Evolutionary conservation across 2,888 invertebrate genomes (phyloP), one percentile per base, ranked within the genome.

Genomic region (Notocelia uddmanniana): DNA sequence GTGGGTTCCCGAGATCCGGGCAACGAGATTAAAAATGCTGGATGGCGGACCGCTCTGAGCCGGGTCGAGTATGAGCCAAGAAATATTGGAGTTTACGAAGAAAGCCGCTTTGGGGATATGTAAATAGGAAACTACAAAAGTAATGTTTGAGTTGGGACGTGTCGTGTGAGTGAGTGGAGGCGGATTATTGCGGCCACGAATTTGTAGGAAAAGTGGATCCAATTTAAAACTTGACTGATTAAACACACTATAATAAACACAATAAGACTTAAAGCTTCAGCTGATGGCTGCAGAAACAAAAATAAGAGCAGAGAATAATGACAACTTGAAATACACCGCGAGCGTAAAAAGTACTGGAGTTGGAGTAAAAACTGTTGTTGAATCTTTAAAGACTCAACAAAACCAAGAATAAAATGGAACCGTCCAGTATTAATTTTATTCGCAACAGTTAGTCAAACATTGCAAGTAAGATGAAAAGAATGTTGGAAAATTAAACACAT

Each of bases 11-110:
- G 81, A 90, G 90, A 91, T 91, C 91, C 89, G 84, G 79, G 81
- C 86, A 90, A 92, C 90, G 86, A 93, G 93, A 93, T 93, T 93
- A 93, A 93, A 93, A 93, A 92, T 91, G 90, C 90, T 90, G 90
- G 89, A 92, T 90, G 90, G 89, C 85, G 80, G 86, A 85, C 87
- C 87, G 88, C 87, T 87, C 87, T 87, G 86, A 88, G 86, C 78
- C 83, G 88, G 87, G 85, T 82, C 85, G 86, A 81, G 80, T 80
- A 82, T 80, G 80, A 80, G 89, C 85, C 86, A 90, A 90, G 91
- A 90, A 90, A 90, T 91, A 91, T 91, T 90, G 89, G 89, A 90
- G 89, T 91, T 90, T 86, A 84, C 88, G 85, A 89, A 91, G 90
- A 89, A 91, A 91, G 89, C 89, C 90, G 90, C 89, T 91, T 90